These are phyloP conservation scores for Chaenocephalus aceratus DNA, from an alignment of 2,113 vertebrate genomes.

Conservation along the genomic window DNA sequence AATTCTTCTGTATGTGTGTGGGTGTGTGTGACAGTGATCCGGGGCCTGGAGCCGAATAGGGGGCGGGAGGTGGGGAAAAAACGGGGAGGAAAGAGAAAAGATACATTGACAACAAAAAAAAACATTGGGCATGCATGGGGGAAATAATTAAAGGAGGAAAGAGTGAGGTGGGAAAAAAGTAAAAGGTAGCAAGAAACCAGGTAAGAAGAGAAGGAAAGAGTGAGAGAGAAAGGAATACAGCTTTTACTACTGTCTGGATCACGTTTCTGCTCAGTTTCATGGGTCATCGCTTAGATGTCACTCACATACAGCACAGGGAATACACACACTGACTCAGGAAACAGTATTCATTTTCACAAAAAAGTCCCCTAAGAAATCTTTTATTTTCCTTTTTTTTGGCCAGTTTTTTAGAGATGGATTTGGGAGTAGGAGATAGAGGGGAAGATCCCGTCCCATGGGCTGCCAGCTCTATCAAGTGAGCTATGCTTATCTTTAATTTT, in stretches of 20 bases:
- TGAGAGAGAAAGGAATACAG: neutral
- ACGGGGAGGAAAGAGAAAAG: neutral
- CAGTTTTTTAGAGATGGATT: no score
- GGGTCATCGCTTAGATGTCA: constrained; percentile 52
- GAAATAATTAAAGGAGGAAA: neutral
- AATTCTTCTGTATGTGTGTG: constrained; percentile 52
- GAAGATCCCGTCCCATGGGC: no score
- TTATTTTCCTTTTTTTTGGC: no score
- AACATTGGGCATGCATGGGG: neutral
- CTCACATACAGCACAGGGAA: neutral
- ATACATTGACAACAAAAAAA: neutral
- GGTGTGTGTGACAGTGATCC: constrained; percentile 56
- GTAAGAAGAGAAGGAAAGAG: constrained; percentile 5
- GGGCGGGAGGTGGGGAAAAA: neutral
- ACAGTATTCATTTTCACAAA: neutral
- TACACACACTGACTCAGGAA: constrained; percentile 16
- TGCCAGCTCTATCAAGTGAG: no score
- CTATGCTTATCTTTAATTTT: neutral
- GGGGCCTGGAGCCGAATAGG: constrained; percentile 51
- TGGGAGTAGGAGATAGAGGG: no score
- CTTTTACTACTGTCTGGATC: constrained; percentile 66
- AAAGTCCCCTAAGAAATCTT: neutral
- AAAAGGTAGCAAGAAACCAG: constrained; percentile 32
- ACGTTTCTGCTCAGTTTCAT: constrained; percentile 72
- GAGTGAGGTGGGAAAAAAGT: neutral